Percentiles rank a stretch among this genome's conserved stretches.
phyloP scores from a whole-genome alignment of 2,888 invertebrate species.

The Nephrotoma guestfalica region DNA sequence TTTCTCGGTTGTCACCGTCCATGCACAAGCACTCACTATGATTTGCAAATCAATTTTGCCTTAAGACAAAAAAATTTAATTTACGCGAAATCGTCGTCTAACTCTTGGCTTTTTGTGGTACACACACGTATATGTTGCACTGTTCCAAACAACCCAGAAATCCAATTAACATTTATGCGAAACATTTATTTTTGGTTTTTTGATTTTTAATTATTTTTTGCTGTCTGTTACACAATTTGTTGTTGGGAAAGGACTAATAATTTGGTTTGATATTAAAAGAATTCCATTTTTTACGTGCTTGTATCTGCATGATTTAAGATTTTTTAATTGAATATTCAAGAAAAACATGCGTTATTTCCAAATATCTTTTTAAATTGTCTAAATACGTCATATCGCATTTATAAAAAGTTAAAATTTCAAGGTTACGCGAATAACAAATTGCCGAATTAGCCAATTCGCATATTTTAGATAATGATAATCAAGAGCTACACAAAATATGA shows the following conservation, averaged over 20 bases:
- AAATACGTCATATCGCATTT: too few relatives aligned
- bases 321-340: neutral
- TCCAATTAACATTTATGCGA: neutral
- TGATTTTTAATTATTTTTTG: neutral
- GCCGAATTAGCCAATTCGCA: too few relatives aligned
- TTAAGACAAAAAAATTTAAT: neutral
- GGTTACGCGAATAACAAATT: too few relatives aligned
- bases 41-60: neutral
- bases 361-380: too few relatives aligned
- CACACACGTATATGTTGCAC: neutral
- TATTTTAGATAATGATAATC: too few relatives aligned
- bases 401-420: too few relatives aligned
- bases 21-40: neutral
- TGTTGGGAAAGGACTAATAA: neutral
- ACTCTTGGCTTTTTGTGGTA: neutral
- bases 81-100: neutral
- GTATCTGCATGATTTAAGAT: neutral
- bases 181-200: neutral
- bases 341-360: neutral
- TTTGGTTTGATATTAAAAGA: neutral
- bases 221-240: neutral
- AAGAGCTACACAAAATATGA: too few relatives aligned
- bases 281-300: neutral
- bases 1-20: neutral
- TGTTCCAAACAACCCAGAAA: neutral